Evolutionary conservation across 2,113 vertebrate species (phyloP).

Genomic region (Anhinga rufa): DNA sequence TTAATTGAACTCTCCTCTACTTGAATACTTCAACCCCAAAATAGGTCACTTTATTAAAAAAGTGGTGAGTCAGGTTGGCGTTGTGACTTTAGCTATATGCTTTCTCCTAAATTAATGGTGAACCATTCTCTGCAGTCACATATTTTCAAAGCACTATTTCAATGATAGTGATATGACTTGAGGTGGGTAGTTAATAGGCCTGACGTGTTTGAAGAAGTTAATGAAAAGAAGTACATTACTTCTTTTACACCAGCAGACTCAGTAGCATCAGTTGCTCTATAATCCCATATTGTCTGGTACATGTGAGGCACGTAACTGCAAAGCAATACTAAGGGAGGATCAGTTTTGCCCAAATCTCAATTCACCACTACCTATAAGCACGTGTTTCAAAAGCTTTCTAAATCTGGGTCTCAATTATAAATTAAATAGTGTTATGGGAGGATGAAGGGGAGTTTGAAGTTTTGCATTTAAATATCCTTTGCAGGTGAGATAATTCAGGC

Average conservation of each 20-base stretch:
- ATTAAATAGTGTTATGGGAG: not conserved
- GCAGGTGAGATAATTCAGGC: not conserved
- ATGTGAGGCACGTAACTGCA: not conserved
- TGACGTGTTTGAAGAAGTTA: not conserved
- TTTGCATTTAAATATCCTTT: slow-evolving; percentile 19
- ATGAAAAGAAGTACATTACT: not conserved
- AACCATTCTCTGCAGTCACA: not conserved
- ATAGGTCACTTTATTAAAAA: not conserved
- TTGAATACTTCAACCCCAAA: not conserved
- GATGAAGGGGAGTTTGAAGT: not conserved
- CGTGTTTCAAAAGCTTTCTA: not conserved
- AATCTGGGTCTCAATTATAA: not conserved
- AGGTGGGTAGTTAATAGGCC: not conserved
- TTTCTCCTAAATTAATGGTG: not conserved
- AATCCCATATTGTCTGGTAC: not conserved
- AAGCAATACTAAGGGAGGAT: not conserved
- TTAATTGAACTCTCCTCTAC: not conserved
- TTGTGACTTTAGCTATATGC: not conserved
- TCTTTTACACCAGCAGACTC: not conserved
- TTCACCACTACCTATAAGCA: not conserved
- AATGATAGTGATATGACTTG: not conserved
- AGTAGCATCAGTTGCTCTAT: not conserved
- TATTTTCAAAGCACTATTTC: slow-evolving; percentile 4
- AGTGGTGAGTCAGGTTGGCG: not conserved
- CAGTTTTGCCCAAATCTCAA: not conserved